phyloP scores from a whole-genome alignment of 2,888 invertebrate species.

The Hirtodrosophila confusa region DNA sequence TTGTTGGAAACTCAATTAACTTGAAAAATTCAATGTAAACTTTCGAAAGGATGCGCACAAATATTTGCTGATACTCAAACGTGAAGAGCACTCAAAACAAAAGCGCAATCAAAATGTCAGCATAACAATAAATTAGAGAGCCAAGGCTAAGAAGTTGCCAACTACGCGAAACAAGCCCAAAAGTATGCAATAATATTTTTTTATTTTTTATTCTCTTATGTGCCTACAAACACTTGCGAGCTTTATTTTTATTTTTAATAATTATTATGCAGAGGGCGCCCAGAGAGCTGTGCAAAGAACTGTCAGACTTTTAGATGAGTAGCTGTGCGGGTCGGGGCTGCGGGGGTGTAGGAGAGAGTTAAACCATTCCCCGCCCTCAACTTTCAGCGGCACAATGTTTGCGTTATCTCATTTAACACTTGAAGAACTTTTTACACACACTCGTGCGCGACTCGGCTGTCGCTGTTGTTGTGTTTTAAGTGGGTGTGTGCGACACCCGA shows the following conservation, averaged over 20 bases:
- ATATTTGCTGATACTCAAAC: conserved; percentile 67
- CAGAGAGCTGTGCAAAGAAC: conserved; percentile 15
- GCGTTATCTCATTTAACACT: conserved; percentile 78
- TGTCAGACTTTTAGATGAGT: conserved; percentile 49
- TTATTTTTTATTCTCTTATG: background rate
- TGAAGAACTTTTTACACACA: conserved; percentile 67
- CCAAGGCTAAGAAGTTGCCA: conserved; percentile 27
- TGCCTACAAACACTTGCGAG: conserved; percentile 22
- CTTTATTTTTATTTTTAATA: conserved; percentile 66
- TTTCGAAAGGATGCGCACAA: conserved; percentile 59
- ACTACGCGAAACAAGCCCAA: conserved; percentile 22
- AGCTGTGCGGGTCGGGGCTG: no score
- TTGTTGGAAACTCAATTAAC: conserved; percentile 71
- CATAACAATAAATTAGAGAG: conserved; percentile 62
- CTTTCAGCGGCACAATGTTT: conserved; percentile 53
- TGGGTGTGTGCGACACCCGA: conserved; percentile 14
- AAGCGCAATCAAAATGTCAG: conserved; percentile 72
- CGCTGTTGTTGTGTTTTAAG: conserved; percentile 23
- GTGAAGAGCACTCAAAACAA: conserved; percentile 26
- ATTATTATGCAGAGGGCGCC: conserved; percentile 44
- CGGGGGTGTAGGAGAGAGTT: background rate
- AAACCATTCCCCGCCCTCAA: background rate
- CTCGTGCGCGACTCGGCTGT: conserved; percentile 18
- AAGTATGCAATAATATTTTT: conserved; percentile 52
- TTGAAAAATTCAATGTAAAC: conserved; percentile 41